Base-by-base conservation (phyloP, 2,113 vertebrate species). In the Xiphorhynchus elegans region DNA sequence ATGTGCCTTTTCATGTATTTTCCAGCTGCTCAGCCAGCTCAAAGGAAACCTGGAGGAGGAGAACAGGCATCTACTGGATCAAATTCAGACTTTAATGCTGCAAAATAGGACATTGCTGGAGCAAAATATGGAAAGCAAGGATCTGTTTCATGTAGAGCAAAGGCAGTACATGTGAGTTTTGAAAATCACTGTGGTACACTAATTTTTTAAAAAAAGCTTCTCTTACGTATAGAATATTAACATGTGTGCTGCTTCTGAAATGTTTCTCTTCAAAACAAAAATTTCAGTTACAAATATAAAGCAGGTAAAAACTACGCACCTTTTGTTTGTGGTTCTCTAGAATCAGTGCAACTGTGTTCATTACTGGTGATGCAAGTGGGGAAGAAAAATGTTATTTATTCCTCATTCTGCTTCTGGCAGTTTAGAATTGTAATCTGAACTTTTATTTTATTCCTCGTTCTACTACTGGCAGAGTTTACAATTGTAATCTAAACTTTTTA, bases 71-170 rank as follows among this genome's bases (percentile, higher is more conserved):
- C 97, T 99, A 31, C 95, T 99, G 93, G 99, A 99, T 98, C 99
- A 99, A 98, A 99, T 99, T 97, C 99, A 99, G 97, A 99, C 99
- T 59, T 97, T 99, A 97, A 99, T 99, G 99, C 98, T 99, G 24
- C 99, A 99, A 95, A 99, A 99, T 93, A 99, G 98, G 97, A 99
- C 99, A 2, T 96, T 99, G 58, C 97, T 99, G 97, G 99, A 99
- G 93, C 99, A 99, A 97, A 99, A 99, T 87, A 99, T 99, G 99
- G 99, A 99, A 98, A 99, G 99, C 99, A 99, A 99, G 96, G 99
- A 99, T 97, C 98, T 99, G 89, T 99, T 99, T 97, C 99, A 99
- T 28, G 99, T 99, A 15, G 99, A 99, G 93, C 99, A 99, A 98
- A 98, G 99, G 97, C 99, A 99, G 87, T 99, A 99, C 97, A 99